A percentile compares a stretch with the other conserved stretches of the same genome.
phyloP scores from a whole-genome alignment of 2,888 invertebrate genomes.

The Melinaea menophilus region DNA sequence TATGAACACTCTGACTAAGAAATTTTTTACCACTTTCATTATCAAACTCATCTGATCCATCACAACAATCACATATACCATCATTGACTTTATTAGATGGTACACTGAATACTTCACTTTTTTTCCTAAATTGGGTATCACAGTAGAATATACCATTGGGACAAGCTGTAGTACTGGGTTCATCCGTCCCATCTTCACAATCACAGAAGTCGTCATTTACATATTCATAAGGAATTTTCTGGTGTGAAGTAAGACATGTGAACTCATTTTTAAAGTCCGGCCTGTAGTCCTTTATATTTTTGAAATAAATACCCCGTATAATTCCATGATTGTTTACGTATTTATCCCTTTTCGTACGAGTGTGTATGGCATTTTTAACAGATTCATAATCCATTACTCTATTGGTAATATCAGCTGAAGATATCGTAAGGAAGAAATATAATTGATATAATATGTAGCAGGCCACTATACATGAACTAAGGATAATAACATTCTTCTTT shows the following conservation, averaged over 20 bases:
- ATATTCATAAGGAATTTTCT: constrained; percentile 55
- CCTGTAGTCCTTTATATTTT: constrained; percentile 58
- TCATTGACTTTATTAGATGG: constrained; percentile 93
- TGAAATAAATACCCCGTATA: constrained; percentile 59
- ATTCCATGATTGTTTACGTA: constrained; percentile 63
- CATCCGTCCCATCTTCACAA: constrained; percentile 87
- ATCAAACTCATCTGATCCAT: constrained; percentile 92
- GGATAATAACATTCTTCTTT: constrained; percentile 62
- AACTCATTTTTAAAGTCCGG: constrained; percentile 60
- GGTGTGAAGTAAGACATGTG: constrained; percentile 60
- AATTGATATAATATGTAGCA: constrained; percentile 67
- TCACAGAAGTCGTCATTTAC: constrained; percentile 94
- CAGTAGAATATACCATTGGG: constrained; percentile 91
- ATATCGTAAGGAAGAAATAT: constrained; percentile 63
- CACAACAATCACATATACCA: constrained; percentile 96
- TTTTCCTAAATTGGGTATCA: constrained; percentile 70
- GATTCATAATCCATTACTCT: constrained; percentile 47
- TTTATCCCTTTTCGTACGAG: constrained; percentile 59
- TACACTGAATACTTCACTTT: constrained; percentile 53
- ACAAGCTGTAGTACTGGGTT: constrained; percentile 94
- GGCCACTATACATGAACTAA: constrained; percentile 54
- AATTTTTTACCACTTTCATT: constrained; percentile 40
- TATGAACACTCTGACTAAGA: constrained; percentile 53
- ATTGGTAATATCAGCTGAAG: constrained; percentile 49
- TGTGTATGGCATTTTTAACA: constrained; percentile 44